Percentiles rank a stretch among this genome's conserved stretches.
phyloP scores from a whole-genome alignment of 2,797 vertebrate species.

The Amphiprion clarkii region DNA sequence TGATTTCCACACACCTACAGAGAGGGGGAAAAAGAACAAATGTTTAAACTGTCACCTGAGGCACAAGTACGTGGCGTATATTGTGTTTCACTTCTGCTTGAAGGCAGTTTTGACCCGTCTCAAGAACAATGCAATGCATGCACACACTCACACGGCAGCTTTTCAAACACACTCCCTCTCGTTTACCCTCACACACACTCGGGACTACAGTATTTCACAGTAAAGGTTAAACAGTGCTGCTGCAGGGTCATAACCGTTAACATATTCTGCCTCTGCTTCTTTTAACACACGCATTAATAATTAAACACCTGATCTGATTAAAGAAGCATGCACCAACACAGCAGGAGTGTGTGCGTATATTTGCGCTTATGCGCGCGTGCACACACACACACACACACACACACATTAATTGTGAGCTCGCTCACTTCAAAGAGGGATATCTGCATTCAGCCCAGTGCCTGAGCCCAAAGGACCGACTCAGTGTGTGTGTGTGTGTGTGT shows the following conservation, averaged over 20 bases:
- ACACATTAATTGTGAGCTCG: slow-evolving; percentile 18
- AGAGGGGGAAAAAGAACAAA: slow-evolving; percentile 49
- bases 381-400: neutral
- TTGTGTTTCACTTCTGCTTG: slow-evolving; percentile 42
- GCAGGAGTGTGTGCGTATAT: neutral
- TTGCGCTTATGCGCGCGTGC: neutral
- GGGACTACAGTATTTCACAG: slow-evolving; percentile 30
- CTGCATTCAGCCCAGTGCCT: slow-evolving; percentile 69
- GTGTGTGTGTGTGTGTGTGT: slow-evolving; percentile 1
- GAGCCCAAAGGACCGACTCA: slow-evolving; percentile 62
- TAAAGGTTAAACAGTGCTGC: slow-evolving; percentile 76
- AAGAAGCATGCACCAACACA: slow-evolving; percentile 59
- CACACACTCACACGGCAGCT: neutral
- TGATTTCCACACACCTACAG: slow-evolving; percentile 97
- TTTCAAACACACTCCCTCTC: neutral
- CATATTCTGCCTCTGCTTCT: slow-evolving; percentile 65
- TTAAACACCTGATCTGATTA: slow-evolving; percentile 80
- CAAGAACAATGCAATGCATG: slow-evolving; percentile 24
- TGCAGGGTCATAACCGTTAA: slow-evolving; percentile 70
- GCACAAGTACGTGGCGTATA: neutral
- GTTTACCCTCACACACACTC: slow-evolving; percentile 8
- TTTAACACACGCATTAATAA: slow-evolving; percentile 77
- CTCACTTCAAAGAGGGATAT: slow-evolving; percentile 80
- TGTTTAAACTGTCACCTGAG: slow-evolving; percentile 56
- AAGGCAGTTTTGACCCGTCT: slow-evolving; percentile 14